Base-by-base conservation (phyloP, 2,888 invertebrate genomes). In the Xylota sylvarum region DNA sequence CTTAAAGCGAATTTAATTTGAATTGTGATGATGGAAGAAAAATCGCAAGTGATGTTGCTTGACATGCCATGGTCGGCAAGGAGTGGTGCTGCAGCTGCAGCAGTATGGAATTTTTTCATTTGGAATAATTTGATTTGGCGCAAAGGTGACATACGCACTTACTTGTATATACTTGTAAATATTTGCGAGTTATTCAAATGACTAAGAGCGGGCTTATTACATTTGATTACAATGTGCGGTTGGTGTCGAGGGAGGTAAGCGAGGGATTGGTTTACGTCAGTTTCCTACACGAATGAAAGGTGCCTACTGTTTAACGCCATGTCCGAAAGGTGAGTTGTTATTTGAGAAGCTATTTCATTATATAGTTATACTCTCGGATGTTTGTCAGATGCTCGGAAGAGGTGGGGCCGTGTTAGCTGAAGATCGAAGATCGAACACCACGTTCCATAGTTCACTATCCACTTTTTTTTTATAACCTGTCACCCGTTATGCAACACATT, bases 11-110 rank as follows among this genome's bases (percentile, higher is more conserved):
- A 80, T 74, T 37, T 74, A 79, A 83, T 65, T 74, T 80, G 80
- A 84, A 84, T 80, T 84, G 72, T 80, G 67, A 73, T 81, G 80
- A 79, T 84, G 84, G 69, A 64, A 83, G 79, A 64, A 65, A 50
- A 73, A 72, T 78, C 55, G 27, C 48, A 65, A 64, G 70, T 70
- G 72, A 83, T 73, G 55, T 72, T 30, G 65, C 48, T 32, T 79
- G 83, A 62, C 73, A 62, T 83, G 73, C 73, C 65, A 40, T 48
- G 56, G 48, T 50, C 19, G 7, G 67, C 35, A 40, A 52, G 55
- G 23, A 3, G 55, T 23, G 43, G 30, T 65, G 84, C 80, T 58
- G 84, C 80, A 79, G 67, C 73, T 69, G 73, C 73, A n/a, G n/a
- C n/a, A n/a, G 69, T 60, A 67, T 69, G 12, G 52, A 46, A 55